Percentiles rank a stretch among this genome's conserved stretches.
Conservation (phyloP, 2,888 invertebrate genomes). For the Tholera decimalis region DNA sequence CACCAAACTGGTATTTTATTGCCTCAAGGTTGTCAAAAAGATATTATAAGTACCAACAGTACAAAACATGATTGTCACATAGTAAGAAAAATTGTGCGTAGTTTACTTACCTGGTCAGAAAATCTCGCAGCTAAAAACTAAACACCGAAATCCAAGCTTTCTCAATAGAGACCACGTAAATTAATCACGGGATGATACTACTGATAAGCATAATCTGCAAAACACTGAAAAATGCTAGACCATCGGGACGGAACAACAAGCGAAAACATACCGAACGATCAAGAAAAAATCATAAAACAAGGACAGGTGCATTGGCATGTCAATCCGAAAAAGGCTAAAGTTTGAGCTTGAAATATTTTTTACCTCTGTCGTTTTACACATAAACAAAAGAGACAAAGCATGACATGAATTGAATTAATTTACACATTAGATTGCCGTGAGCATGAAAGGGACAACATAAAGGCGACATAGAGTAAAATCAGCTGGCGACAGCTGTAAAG, state of each 20-base stretch:
- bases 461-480: constrained; percentile 74
- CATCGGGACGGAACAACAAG: constrained; percentile 82
- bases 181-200: constrained; percentile 75
- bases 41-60: constrained; percentile 70
- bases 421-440: not conserved
- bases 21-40: constrained; percentile 87
- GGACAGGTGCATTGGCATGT: constrained; percentile 52
- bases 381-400: constrained; percentile 48
- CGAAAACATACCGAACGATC: constrained; percentile 78
- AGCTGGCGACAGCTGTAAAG: constrained; percentile 87
- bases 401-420: not conserved
- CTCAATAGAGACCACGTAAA: constrained; percentile 71
- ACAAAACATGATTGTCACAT: constrained; percentile 79
- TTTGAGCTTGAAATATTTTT: constrained; percentile 51
- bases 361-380: constrained; percentile 36
- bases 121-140: constrained; percentile 58
- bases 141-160: constrained; percentile 76
- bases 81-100: constrained; percentile 81
- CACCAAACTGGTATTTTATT: constrained; percentile 74
- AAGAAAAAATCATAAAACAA: constrained; percentile 63
- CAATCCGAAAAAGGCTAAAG: constrained; percentile 20
- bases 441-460: constrained; percentile 66
- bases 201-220: constrained; percentile 79
- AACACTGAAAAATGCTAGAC: constrained; percentile 80
- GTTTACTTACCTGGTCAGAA: constrained; percentile 79